Percentiles rank a stretch among this genome's conserved stretches.
phyloP scores from a whole-genome alignment of 2,113 vertebrate species.

The Herpailurus yagouaroundi region DNA sequence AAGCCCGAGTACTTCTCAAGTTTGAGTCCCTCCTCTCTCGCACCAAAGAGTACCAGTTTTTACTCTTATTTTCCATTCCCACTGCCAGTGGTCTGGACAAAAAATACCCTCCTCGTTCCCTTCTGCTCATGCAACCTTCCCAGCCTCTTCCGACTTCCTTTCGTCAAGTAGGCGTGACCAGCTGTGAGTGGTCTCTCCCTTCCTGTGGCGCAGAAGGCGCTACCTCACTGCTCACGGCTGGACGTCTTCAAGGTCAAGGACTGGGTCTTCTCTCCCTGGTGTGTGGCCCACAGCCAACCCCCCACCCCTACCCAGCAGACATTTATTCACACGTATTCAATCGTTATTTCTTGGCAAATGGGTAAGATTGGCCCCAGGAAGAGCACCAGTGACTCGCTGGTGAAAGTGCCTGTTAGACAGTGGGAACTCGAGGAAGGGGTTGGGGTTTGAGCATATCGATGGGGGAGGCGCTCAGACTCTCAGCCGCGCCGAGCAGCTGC shows the following conservation, averaged over 20 bases:
- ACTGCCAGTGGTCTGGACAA: neutral
- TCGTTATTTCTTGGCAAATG: neutral
- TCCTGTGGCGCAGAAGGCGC: neutral
- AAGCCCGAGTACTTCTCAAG: neutral
- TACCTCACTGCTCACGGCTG: accelerated
- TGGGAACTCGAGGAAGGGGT: neutral
- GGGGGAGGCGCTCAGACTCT: neutral
- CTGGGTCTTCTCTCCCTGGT: neutral
- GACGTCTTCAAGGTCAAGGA: neutral
- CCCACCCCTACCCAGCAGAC: neutral
- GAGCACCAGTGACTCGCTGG: neutral
- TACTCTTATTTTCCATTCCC: neutral
- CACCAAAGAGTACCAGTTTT: neutral
- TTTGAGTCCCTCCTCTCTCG: neutral
- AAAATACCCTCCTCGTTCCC: neutral
- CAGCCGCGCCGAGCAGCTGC: too few relatives aligned
- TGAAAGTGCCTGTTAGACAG: neutral
- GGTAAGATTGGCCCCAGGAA: neutral
- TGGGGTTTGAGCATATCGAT: accelerated
- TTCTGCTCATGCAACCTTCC: neutral
- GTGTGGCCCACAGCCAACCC: neutral
- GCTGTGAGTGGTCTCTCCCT: neutral
- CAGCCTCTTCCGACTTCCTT: neutral
- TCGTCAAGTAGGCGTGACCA: neutral
- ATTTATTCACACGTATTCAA: neutral